phyloP scores from a whole-genome alignment of 1,140 invertebrate genomes.

The Maconellicoccus hirsutus region DNA sequence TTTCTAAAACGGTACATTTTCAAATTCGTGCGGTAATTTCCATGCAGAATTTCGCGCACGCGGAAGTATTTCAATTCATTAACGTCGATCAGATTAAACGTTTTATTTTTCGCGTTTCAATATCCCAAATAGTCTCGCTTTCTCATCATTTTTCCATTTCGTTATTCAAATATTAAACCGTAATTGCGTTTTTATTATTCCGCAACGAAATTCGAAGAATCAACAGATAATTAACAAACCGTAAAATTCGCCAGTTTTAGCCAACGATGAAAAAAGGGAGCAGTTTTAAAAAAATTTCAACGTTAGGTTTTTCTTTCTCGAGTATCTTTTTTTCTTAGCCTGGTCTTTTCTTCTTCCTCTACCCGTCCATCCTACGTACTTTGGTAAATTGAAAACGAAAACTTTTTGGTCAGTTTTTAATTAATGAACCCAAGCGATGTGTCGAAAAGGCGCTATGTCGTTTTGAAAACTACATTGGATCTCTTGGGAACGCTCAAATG shows the following conservation, averaged over 20 bases:
- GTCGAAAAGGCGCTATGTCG: too few species aligned
- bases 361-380: not conserved
- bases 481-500: too few species aligned
- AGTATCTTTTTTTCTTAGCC: too few species aligned
- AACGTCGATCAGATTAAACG: not conserved
- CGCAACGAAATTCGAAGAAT: not conserved
- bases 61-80: not conserved
- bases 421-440: not conserved
- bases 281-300: not conserved
- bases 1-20: not conserved
- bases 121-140: not conserved
- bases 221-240: constrained; percentile 5
- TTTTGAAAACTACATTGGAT: too few species aligned
- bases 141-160: not conserved
- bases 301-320: too few species aligned
- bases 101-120: not conserved
- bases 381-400: not conserved
- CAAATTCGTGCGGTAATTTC: not conserved
- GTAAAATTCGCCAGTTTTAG: not conserved
- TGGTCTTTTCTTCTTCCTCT: not conserved
- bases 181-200: not conserved
- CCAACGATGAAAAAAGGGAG: not conserved
- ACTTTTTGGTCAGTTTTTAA: not conserved
- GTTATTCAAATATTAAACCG: not conserved
- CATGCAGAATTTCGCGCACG: not conserved